These are phyloP conservation scores for Himalopsyche japonica DNA, from an alignment of 2,888 invertebrate species.

Conservation along the genomic window DNA sequence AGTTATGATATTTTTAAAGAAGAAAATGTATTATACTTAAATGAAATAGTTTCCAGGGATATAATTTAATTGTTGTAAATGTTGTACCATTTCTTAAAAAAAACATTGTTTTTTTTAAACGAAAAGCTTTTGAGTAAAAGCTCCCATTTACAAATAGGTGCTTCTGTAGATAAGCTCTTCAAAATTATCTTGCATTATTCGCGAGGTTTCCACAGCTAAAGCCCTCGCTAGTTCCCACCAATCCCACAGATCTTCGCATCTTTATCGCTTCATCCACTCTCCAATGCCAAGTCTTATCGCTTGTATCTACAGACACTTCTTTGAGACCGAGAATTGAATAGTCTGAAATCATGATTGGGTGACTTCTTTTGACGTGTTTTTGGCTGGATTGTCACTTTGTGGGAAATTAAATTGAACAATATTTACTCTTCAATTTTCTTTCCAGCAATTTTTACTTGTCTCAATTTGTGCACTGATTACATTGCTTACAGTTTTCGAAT, in stretches of 20 bases:
- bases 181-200: slow-evolving; percentile 22
- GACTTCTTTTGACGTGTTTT: neutral
- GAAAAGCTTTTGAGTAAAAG: neutral
- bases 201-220: neutral
- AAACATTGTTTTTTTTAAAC: neutral
- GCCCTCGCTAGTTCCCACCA: neutral
- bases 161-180: slow-evolving; percentile 9
- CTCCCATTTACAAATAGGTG: slow-evolving; percentile 20
- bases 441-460: too few relatives aligned
- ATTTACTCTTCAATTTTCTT: too few relatives aligned
- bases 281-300: slow-evolving; percentile 10
- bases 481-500: too few relatives aligned
- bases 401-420: neutral
- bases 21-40: too few relatives aligned
- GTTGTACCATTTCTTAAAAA: too few relatives aligned
- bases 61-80: too few relatives aligned
- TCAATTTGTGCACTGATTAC: too few relatives aligned
- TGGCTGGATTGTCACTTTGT: neutral
- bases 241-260: neutral
- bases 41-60: too few relatives aligned
- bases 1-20: too few relatives aligned
- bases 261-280: slow-evolving; percentile 20
- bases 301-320: slow-evolving; percentile 8
- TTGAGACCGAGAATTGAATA: slow-evolving; percentile 14
- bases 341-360: slow-evolving; percentile 13